Evolutionary conservation across 2,113 vertebrate genomes (phyloP), one percentile per base, ranked within the genome.

Genomic region (Mesocricetus auratus): DNA sequence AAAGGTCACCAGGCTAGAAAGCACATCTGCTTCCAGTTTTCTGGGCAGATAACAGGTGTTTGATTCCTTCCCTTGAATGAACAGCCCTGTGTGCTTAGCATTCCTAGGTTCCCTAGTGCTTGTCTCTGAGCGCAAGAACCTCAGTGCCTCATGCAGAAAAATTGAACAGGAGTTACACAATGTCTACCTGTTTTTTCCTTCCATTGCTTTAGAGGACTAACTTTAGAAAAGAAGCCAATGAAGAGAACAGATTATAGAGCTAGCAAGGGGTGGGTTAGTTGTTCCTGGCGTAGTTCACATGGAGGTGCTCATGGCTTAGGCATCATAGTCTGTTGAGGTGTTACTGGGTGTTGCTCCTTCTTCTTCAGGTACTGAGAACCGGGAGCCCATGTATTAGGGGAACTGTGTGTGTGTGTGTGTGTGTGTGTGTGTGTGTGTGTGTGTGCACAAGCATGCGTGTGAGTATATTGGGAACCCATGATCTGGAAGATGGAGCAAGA

Each of bases 291-390:
- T 11, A 3, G 50, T 39, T 60, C 31, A 6, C 1, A 15, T 8
- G 39, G 45, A 39, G 58, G 0, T 2, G 64, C 7, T 16, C 13
- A 2, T 15, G 39, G 12, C 0, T 1, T 2, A 1, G 39, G 50
- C 31, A n/a, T 42, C 83, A 5, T 64, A 45, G 0, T 0, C 5
- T 11, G 22, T 19, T 6, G 17, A 29, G 53, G 47, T 12, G 1
- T 10, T 4, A 2, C 42, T 64, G 12, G 8, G 47, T 69, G 36
- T 53, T 56, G 36, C 19, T 39, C 9, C 42, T 56, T 19, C 7
- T 53, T 64, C 53, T 82, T 78, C 42, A 77, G 7, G 66, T 17
- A 12, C 60, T 45, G 82, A 88, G 31, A 62, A 9, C 15, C 33
- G 78, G 71, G n/a, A 42, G 19, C n/a, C n/a, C 8, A 39, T 24